Evolutionary conservation across 1,140 invertebrate genomes (phyloP).

Genomic region (Phenacoccus solenopsis): DNA sequence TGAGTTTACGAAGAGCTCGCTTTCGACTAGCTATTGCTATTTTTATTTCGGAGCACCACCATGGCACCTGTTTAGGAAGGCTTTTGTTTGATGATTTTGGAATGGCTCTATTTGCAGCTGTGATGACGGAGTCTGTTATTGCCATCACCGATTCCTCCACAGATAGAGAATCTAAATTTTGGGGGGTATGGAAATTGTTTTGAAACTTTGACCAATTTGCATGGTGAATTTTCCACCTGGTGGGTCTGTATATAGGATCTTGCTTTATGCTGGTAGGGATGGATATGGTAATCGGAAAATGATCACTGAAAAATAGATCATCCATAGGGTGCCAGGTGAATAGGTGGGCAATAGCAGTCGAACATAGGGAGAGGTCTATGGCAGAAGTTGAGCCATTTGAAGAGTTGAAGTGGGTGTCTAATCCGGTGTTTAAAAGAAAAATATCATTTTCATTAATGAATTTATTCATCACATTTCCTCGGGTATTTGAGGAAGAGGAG

Average conservation of each 20-base stretch:
- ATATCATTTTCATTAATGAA: background rate
- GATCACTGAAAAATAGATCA: background rate
- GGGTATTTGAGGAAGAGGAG: background rate
- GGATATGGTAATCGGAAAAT: slow-evolving; percentile 3
- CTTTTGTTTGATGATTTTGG: background rate
- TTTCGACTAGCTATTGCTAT: background rate
- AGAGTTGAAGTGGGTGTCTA: background rate
- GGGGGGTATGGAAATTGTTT: too few species aligned
- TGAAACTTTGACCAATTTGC: background rate
- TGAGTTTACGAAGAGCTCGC: background rate
- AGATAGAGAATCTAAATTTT: background rate
- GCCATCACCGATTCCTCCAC: background rate
- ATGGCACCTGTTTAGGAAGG: background rate
- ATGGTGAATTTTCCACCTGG: background rate
- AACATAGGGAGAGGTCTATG: background rate
- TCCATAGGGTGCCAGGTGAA: background rate
- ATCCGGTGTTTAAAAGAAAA: background rate
- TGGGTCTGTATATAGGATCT: too few species aligned
- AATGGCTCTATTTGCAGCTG: background rate
- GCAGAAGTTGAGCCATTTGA: background rate
- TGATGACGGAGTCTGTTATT: background rate
- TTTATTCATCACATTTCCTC: background rate
- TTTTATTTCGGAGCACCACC: background rate
- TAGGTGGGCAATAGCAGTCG: background rate
- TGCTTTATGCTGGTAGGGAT: background rate